Evolutionary conservation across 2,113 vertebrate species (phyloP), one percentile per base, ranked within the genome.

Genomic region (Orthonyx spaldingii): DNA sequence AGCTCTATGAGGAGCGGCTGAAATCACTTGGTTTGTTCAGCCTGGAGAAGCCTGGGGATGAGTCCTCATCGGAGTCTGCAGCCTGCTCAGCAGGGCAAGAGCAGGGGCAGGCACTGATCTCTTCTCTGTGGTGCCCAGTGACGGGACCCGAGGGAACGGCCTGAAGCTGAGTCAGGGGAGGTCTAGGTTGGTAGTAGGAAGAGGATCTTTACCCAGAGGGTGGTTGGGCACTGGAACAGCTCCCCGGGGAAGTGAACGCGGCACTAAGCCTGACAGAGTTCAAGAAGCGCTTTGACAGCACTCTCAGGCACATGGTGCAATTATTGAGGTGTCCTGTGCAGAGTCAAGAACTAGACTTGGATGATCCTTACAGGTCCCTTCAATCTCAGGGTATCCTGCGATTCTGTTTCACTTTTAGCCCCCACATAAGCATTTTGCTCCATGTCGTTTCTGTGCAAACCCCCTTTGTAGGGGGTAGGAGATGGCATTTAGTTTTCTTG

Each of bases 371-470:
- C 0, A 2, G 17, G 5, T 69, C 22, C 30, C 18, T 49, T 77
- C 41, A 27, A 63, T 7, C 16, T 44, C 32, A 20, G 18, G 0
- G 3, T 49, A 28, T 49, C 84, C 27, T 55, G 35, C 0, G 0
- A 22, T 49, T 83, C 14, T 42, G 1, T 59, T 84, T 81, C 41
- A 6, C 37, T 37, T 63, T 30, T 59, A n/a, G 15, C 7, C 3
- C 11, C 8, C 20, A 3, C 22, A 1, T 17, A 18, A 4, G 11
- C 12, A 2, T 75, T 89, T 87, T 71, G 55, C 28, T 52, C 30
- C 28, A 5, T 8, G 27, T 59, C 23, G 87, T 21, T 77, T 60
- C 23, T 18, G 46, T 76, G 41, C 42, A 44, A 15, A 35, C 7
- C 1, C 8, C 4, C 23, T 41, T 17, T 10, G 6, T 33, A 32